Evolutionary conservation across 1,140 invertebrate genomes (phyloP).

Genomic region (Drosophila obscura): DNA sequence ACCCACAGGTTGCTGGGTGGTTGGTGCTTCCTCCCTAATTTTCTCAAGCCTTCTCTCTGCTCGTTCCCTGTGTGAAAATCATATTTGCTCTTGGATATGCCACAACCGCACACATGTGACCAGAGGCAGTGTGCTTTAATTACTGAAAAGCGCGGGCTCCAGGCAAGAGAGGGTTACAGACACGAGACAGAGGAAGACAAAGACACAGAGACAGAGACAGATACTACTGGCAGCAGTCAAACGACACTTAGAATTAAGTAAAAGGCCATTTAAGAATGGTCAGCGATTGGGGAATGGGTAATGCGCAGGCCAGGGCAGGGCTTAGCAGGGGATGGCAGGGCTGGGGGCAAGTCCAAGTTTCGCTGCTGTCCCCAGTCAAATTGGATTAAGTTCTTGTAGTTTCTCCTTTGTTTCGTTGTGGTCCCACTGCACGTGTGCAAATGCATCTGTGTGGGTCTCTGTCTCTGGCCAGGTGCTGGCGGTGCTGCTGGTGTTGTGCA

Average conservation of each 20-base stretch:
- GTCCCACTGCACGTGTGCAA: neutral
- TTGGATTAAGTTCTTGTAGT: constrained; percentile 77
- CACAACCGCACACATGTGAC: constrained; percentile 37
- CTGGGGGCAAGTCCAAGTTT: constrained; percentile 33
- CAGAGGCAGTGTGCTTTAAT: constrained; percentile 44
- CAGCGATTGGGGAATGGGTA: constrained; percentile 21
- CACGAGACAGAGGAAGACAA: neutral
- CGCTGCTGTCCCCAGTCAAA: constrained; percentile 67
- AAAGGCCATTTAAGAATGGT: constrained; percentile 75
- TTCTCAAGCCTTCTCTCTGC: neutral
- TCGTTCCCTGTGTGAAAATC: constrained; percentile 6
- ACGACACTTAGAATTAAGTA: constrained; percentile 75
- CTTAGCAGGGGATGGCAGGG: neutral
- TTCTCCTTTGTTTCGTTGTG: constrained; percentile 42
- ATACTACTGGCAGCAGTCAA: constrained; percentile 31
- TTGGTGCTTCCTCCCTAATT: neutral
- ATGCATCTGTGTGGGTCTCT: constrained; percentile 2
- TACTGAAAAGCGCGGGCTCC: constrained; percentile 25
- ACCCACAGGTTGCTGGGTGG: neutral
- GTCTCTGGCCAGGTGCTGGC: neutral
- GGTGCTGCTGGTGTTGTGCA: neutral
- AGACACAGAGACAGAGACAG: neutral
- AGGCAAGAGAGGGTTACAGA: neutral
- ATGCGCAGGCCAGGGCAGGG: neutral
- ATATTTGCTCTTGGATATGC: constrained; percentile 27